Base-by-base conservation (phyloP, 2,797 vertebrate species). In the Gymnoscopelus braueri region DNA sequence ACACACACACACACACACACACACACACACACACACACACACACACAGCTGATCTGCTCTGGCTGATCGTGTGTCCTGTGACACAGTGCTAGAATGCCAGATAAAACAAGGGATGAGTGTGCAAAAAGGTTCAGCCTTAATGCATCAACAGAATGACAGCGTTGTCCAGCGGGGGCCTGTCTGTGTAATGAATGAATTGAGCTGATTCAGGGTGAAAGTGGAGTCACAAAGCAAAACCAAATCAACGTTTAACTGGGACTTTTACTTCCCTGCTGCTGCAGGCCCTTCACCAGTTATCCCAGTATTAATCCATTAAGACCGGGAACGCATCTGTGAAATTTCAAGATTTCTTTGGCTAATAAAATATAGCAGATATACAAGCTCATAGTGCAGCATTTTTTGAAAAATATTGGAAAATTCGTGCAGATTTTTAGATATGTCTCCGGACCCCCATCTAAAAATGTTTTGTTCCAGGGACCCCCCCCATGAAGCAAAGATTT, bases 171-270 rank as follows among this genome's bases (percentile, higher is more conserved):
- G 15, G 57, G 19, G 57, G 19, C 11, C 5, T 24, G 35, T 14
- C 3, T 54, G 7, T 23, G 19, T 54, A 23, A 23, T 2, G 52
- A 23, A 1, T 19, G 7, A 1, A 19, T 44, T 74, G 19, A 35
- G 72, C 68, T 63, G 83, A 87, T 60, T 77, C 54, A 44, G 63
- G 59, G 23, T 11, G 54, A 61, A 72, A 69, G 63, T 75, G 7
- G 65, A 57, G 60, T 64, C 59, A 74, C 3, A 19, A 63, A 29
- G 71, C 68, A 63, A 67, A 57, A 56, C 61, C 44, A 23, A 49
- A 67, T 35, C 0, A 32, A 48, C 63, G 19, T 19, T 19, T 19
- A 19, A 19, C 19, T 19, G 19, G 19, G 19, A 19, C 19, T 19
- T 19, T 19, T 19, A 19, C 19, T 19, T 19, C 19, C 19, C 19